Percentiles rank a stretch among this genome's conserved stretches.
Evolutionary conservation across 2,113 vertebrate species (phyloP).

Genomic region (Eptatretus burgeri): DNA sequence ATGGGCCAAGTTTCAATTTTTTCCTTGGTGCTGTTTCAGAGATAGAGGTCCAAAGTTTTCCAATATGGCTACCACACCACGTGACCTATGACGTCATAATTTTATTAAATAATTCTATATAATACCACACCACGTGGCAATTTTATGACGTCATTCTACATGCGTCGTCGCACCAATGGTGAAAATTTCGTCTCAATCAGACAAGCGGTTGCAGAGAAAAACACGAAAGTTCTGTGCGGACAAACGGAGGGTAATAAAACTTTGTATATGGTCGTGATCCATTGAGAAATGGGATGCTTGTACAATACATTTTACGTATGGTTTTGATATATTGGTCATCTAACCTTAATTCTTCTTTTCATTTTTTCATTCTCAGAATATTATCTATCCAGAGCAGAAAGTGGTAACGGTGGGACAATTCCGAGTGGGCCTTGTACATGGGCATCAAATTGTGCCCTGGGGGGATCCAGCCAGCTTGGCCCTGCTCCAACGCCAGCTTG

Average conservation of each 20-base stretch:
- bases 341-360: background rate
- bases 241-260: background rate
- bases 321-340: background rate
- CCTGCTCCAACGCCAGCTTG: constrained; percentile 68
- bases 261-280: background rate
- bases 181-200: no score
- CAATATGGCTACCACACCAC: no score
- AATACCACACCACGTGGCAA: no score
- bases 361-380: constrained; percentile 29
- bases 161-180: no score
- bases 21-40: no score
- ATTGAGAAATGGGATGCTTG: background rate
- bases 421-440: constrained; percentile 88
- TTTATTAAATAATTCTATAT: no score
- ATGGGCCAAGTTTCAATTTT: no score
- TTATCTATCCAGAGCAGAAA: constrained; percentile 96
- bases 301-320: no score
- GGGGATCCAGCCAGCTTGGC: constrained; percentile 88
- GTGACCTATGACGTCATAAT: no score
- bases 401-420: constrained; percentile 97
- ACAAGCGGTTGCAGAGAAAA: no score
- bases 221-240: background rate
- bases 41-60: no score
- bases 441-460: constrained; percentile 95
- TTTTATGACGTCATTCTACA: no score